Evolutionary conservation across 2,113 vertebrate species (phyloP), one percentile per base, ranked within the genome.

Genomic region (Onychostoma macrolepis): DNA sequence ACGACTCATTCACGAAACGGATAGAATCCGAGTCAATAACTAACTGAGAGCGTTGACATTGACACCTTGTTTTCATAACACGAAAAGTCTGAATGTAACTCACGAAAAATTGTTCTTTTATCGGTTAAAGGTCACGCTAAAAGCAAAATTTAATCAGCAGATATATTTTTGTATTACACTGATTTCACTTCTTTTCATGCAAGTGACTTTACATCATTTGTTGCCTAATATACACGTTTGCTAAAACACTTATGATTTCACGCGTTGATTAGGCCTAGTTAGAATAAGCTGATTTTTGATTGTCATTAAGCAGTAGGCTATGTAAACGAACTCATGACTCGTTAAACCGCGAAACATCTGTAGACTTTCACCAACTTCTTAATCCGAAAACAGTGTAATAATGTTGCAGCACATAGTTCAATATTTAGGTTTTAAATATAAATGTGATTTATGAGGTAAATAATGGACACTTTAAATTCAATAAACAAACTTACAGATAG

Each of bases 61-160:
- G 30, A 21, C 67, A 19, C 9, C 15, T 58, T 15, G 6, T 26
- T 63, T 63, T 26, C 12, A 63, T 6, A 28, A 65, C 26, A 9
- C 24, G 13, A 30, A 67, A 30, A 17, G 26, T 65, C 12, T 65
- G 11, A 67, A 67, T 65, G 26, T 65, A 65, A 65, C n/a, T 65
- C 61, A 13, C 61, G 4, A 28, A 63, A n/a, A 13, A 28, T 5
- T 0, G 4, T 15, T 65, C 30, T 67, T 67, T 17, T 67, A 67
- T 67, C 0, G 63, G 63, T 28, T 30, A 67, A 67, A 67, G 58
- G 9, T 11, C n/a, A 63, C 58, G 1, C 10, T 11, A 6, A 13
- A 26, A 0, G 11, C 61, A 12, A 63, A n/a, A n/a, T 10, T 4
- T 4, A 0, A 61, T 61, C 1, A 1, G 24, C 9, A 26, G n/a